Base-by-base conservation (phyloP, 2,113 vertebrate genomes). In the Hippopotamus amphibius region DNA sequence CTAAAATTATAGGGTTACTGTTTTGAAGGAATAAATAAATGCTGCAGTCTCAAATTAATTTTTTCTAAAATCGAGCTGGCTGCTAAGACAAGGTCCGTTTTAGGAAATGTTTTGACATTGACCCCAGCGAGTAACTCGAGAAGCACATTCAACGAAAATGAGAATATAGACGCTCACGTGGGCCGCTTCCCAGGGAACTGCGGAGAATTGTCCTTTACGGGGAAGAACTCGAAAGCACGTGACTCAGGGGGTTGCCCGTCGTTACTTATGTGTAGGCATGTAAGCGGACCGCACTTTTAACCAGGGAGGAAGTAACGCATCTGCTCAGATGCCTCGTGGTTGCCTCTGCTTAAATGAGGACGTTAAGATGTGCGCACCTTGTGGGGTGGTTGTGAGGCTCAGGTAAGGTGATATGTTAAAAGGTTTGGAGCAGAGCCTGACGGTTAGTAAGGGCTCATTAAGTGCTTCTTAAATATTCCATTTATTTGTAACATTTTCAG, bases 41-140 rank as follows among this genome's bases (percentile, higher is more conserved):
- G 69, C 46, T 41, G 77, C 43, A n/a, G 66, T 79, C 81, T 94
- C 53, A 84, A 46, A 71, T 95, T 77, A 86, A 72, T 94, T 94
- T 96, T 96, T 72, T 91, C 66, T 96, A 77, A 97, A 96, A 63
- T 86, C 72, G 63, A 91, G 81, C 91, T 89, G 95, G 69, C 93
- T 59, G 14, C 91, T 68, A 88, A 89, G 77, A 94, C 30, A 66
- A 63, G 22, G 59, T 77, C 72, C 26, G 76, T 0, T 88, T 93
- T 80, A 24, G 59, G 55, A 92, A 82, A 81, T 92, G 77, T 90
- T 96, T 96, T 96, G 93, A 91, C 88, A 22, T 88, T 46, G 77
- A 28, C 85, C 93, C 66, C 66, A 37, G 93, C 43, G 69, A 93
- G 74, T 30, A 12, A 55, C 81, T 84, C 21, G 11, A 33, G 69